A percentile compares a stretch with the other conserved stretches of the same genome.
Evolutionary conservation across 1,140 invertebrate species (phyloP).

Genomic region (Zaprionus tsacasi): DNA sequence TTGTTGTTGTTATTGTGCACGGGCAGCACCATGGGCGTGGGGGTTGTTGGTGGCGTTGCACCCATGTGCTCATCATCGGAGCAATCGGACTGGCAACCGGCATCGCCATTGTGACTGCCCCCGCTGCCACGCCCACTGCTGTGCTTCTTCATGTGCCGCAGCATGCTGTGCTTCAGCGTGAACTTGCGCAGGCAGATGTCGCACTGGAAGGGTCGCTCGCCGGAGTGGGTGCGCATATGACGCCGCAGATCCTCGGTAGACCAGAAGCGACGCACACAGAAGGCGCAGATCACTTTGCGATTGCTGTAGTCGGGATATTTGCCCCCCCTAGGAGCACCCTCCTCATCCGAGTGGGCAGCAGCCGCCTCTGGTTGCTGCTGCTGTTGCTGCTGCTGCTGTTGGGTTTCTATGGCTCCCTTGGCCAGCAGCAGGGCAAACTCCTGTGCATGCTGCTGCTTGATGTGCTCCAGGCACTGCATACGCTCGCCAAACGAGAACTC

Average conservation of each 20-base stretch:
- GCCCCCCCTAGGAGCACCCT: conserved; percentile 77
- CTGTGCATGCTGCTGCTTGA: conserved; percentile 88
- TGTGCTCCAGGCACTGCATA: conserved; percentile 92
- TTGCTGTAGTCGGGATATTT: conserved; percentile 94
- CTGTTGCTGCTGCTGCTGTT: conserved; percentile 8
- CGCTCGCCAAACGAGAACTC: conserved; percentile 93
- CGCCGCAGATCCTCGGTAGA: conserved; percentile 95
- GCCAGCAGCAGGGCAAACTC: conserved; percentile 91
- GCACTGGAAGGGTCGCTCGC: conserved; percentile 89
- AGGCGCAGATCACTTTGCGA: conserved; percentile 95
- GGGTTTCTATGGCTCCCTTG: conserved; percentile 91
- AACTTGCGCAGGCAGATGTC: conserved; percentile 93
- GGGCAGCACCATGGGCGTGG: conserved; percentile 43
- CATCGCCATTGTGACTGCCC: conserved; percentile 77
- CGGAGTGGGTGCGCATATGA: conserved; percentile 96
- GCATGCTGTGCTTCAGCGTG: conserved; percentile 97
- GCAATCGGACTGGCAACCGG: conserved; percentile 68
- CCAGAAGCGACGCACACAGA: conserved; percentile 96
- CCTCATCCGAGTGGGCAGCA: conserved; percentile 63
- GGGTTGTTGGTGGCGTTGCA: conserved; percentile 58
- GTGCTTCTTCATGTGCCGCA: conserved; percentile 95
- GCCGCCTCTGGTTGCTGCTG: conserved; percentile 75
- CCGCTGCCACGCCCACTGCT: conserved; percentile 84
- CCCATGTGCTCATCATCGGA: conserved; percentile 84
- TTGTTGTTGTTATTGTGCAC: conserved; percentile 40